Evolutionary conservation across 2,888 invertebrate genomes (phyloP), one percentile per base, ranked within the genome.

Genomic region (Halictus quadricinctus): DNA sequence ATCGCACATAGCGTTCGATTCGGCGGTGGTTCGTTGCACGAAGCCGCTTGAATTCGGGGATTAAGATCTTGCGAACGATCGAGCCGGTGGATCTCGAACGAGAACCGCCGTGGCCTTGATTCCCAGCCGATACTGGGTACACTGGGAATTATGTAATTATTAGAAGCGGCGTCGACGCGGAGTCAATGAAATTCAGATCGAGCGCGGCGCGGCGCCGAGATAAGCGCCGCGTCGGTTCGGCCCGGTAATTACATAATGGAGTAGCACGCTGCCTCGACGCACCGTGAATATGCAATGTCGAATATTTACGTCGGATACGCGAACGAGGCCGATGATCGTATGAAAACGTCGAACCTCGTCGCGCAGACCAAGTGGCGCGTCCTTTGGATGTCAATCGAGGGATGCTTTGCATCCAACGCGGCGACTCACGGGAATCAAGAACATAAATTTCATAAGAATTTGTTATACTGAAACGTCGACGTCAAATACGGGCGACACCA

Each of bases 121-220:
- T 83, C 76, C 73, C 83, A 73, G n/a, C n/a, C 75, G 46, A 50
- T 69, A 18, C 58, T 48, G 66, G 58, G 36, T 54, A 77, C 48
- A 74, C 69, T 41, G 43, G 54, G 72, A 73, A 83, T 83, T 83
- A 76, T 46, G 29, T 79, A 83, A 83, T 83, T 76, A 76, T 83
- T 81, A 64, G 79, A 79, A 48, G 79, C 43, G n/a, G 70, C 70
- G 43, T 21, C 70, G 46, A 70, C 43, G 21, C 79, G 60, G 81
- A 81, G 64, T 72, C 81, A 66, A 83, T 72, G 81, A 81, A 76
- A 83, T 81, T 80, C 81, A 48, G 76, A 83, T 76, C 76, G n/a
- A 60, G n/a, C 54, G 76, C 66, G 41, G n/a, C 54, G 72, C 66
- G 41, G 21, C 54, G 54, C 54, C 60, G 43, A 79, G 83, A 80